Evolutionary conservation across 1,140 invertebrate species (phyloP).

Genomic region (Drosophila micromelanica): DNA sequence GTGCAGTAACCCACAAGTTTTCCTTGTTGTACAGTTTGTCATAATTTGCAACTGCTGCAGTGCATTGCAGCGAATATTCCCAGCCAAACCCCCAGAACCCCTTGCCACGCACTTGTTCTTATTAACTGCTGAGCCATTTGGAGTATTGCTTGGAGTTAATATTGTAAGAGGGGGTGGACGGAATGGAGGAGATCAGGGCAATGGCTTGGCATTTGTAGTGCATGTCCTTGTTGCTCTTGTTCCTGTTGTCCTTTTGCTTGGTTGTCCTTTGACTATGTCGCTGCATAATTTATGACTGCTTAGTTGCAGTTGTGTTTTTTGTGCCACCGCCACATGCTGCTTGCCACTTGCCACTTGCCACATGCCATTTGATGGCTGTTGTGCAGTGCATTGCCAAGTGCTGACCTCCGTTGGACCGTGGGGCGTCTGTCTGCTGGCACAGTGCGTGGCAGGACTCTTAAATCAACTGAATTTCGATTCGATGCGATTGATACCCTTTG

Average conservation of each 20-base stretch:
- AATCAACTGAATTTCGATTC: constrained; percentile 51
- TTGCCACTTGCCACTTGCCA: constrained; percentile 26
- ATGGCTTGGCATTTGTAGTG: constrained; percentile 59
- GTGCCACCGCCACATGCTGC: constrained; percentile 12
- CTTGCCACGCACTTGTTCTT: constrained; percentile 49
- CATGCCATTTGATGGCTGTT: constrained; percentile 22
- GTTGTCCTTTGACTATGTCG: constrained; percentile 79
- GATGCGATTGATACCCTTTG: constrained; percentile 56
- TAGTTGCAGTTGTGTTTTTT: constrained; percentile 57
- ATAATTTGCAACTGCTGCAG: constrained; percentile 77
- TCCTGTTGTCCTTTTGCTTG: constrained; percentile 18
- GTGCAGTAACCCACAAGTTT: constrained; percentile 25
- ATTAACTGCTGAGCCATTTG: constrained; percentile 75
- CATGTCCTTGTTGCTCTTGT: constrained; percentile 48
- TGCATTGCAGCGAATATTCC: constrained; percentile 37
- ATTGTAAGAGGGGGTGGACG: constrained; percentile 11
- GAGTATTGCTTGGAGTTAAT: constrained; percentile 51
- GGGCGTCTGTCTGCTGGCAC: constrained; percentile 30
- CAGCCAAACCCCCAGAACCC: neutral
- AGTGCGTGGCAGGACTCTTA: constrained; percentile 53
- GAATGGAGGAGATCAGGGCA: constrained; percentile 13
- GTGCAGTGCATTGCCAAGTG: constrained; percentile 33
- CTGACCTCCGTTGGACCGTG: constrained; percentile 37
- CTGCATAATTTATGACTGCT: constrained; percentile 82
- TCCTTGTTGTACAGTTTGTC: constrained; percentile 70